Evolutionary conservation across 2,797 vertebrate genomes (phyloP), one percentile per base, ranked within the genome.

Genomic region (Falco berigora): DNA sequence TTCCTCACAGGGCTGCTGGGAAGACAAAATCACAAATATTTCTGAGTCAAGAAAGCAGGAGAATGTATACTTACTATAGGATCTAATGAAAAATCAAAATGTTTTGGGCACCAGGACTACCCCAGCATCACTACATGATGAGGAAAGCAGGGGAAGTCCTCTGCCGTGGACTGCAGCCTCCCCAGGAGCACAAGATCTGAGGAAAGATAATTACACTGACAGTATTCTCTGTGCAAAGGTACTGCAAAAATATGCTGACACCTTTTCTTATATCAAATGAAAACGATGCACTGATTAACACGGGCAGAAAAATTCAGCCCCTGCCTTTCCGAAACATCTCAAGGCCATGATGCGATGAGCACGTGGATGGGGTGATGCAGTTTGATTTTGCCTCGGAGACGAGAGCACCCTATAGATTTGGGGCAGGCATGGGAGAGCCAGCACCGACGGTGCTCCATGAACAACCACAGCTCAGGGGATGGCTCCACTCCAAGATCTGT

Each of bases 401-500:
- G 2, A 71, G 19, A 86, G 58, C 53, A 47, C 17, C 14, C 27
- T 40, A 4, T 0, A 64, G 77, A 28, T 76, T 44, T 38, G 36
- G 53, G 42, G 25, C 34, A 71, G 68, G 61, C 1, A 2, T 10
- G 36, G 58, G 28, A 80, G 36, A 73, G 36, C 30, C 83, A 59
- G 69, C 59, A 49, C 30, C 0, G 1, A 12, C 81, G 50, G 44
- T 2, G 20, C 64, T 63, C 59, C 49, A 74, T 47, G 55, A 73
- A 46, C 42, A n/a, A 25, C 25, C 18, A 40, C 72, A 52, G 86
- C 86, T 61, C 67, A 12, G 63, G 28, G 30, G 4, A 52, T 85
- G 96, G 94, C 89, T 88, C 52, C 4, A 7, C 44, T 92, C 93
- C 88, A 86, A 79, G 71, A 44, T 69, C 59, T 47, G 34, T 32